Base-by-base conservation (phyloP, 2,113 vertebrate species). In the Plecotus auritus region DNA sequence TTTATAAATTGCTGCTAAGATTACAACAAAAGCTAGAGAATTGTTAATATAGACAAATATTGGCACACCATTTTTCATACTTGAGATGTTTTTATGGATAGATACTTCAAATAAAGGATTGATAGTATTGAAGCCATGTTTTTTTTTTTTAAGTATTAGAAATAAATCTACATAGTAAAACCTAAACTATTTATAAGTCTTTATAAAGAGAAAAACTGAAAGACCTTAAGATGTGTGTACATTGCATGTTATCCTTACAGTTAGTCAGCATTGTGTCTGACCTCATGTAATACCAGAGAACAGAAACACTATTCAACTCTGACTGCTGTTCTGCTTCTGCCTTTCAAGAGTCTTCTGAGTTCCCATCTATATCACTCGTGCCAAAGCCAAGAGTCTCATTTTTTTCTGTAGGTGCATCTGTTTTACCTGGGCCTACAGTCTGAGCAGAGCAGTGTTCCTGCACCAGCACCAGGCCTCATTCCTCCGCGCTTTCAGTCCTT, bases 81-180 rank as follows among this genome's bases (percentile, higher is more conserved):
- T 66, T 88, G 66, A 94, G 45, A 69, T 51, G 49, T 74, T 96
- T 94, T 89, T 93, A 56, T 59, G 81, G 47, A 81, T 73, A 92
- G 77, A 77, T 54, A 85, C 4, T 4, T 1, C 47, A 70, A 54
- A 35, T 72, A 76, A 92, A 85, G n/a, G 74, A 85, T 77, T 85
- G 22, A 40, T 56, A 69, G 28, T 64, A 47, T 70, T 70, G 11
- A 87, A 95, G 61, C 32, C 40, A 49, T 84, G 54, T 30, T 88
- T 73, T 64, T 35, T 90, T 92, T 37, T 13, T 94, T 90, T 93
- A 59, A 81, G 66, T 91, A n/a, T 23, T 76, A 70, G 67, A 96
- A 76, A 59, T 86, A 77, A 83, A 56, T 51, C 13, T 26, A 51
- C 26, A n/a, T 4, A 72, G 17, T 88, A 51, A 87, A 66, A 85